Percentiles rank a stretch among this genome's conserved stretches.
Evolutionary conservation across 2,113 vertebrate genomes (phyloP).

Genomic region (Centrocercus urophasianus): DNA sequence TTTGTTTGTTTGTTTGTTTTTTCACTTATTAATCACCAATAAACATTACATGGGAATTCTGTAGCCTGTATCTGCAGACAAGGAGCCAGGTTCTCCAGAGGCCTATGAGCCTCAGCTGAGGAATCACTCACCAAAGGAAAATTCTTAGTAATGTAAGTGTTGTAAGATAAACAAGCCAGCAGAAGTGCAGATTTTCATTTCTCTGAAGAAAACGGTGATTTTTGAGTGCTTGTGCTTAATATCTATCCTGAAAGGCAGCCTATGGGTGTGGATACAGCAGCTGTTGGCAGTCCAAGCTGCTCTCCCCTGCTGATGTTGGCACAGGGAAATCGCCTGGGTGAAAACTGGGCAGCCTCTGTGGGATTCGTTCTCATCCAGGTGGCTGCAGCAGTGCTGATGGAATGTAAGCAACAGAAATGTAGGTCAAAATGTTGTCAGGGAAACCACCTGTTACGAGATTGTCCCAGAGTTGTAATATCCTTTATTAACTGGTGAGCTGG

Average conservation of each 20-base stretch:
- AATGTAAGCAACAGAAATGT: background rate
- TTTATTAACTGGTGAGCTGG: background rate
- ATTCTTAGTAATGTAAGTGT: background rate
- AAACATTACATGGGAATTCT: background rate
- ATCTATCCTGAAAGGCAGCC: background rate
- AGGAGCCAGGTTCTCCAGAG: background rate
- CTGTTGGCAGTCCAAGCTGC: background rate
- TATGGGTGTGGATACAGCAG: rapidly evolving
- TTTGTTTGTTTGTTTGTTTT: background rate
- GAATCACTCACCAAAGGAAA: background rate
- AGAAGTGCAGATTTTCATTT: background rate
- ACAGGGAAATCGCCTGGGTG: too few relatives aligned
- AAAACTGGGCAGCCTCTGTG: too few relatives aligned
- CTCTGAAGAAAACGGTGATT: background rate
- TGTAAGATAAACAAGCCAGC: background rate
- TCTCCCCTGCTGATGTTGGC: rapidly evolving
- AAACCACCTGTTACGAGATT: background rate
- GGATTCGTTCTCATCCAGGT: background rate
- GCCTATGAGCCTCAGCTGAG: background rate
- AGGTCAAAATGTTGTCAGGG: background rate
- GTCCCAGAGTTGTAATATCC: background rate
- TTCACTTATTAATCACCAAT: background rate
- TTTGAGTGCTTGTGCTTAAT: background rate
- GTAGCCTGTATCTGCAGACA: background rate
- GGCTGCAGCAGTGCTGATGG: background rate